A percentile compares a stretch with the other conserved stretches of the same genome.
These are phyloP conservation scores for Sinhomidia bicolor DNA, from an alignment of 2,888 invertebrate species.

Conservation along the genomic window DNA sequence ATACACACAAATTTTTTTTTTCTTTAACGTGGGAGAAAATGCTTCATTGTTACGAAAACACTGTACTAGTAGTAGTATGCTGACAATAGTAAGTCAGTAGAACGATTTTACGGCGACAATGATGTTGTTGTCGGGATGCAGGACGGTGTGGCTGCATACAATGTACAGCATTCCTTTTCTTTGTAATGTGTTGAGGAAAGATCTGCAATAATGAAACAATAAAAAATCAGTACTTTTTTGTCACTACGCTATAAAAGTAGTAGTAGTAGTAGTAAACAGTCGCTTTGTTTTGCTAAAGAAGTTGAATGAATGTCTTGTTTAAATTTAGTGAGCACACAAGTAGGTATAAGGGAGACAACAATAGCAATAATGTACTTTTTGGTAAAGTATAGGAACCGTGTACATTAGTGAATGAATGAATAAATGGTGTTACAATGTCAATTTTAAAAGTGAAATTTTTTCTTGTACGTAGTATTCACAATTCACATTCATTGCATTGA, in stretches of 20 bases:
- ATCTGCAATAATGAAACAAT: slow-evolving; percentile 46
- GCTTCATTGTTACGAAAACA: slow-evolving; percentile 3
- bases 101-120: neutral
- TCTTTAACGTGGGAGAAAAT: slow-evolving; percentile 4
- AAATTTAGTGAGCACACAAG: neutral
- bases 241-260: neutral
- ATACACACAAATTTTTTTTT: neutral
- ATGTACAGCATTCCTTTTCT: neutral
- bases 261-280: neutral
- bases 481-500: slow-evolving; percentile 1
- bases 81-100: slow-evolving; percentile 46
- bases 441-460: slow-evolving; percentile 71
- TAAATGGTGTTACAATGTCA: slow-evolving; percentile 53
- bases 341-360: neutral
- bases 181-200: neutral
- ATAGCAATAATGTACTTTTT: too few species aligned
- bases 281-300: neutral
- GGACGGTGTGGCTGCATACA: too few species aligned
- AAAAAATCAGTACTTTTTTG: neutral
- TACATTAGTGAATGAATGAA: slow-evolving; percentile 46
- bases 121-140: neutral
- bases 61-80: too few species aligned
- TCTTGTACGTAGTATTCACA: neutral
- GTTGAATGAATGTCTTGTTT: neutral
- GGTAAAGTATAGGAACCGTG: neutral